Conservation (phyloP, 1,140 invertebrate species). For the Ceratosolen fusciceps region DNA sequence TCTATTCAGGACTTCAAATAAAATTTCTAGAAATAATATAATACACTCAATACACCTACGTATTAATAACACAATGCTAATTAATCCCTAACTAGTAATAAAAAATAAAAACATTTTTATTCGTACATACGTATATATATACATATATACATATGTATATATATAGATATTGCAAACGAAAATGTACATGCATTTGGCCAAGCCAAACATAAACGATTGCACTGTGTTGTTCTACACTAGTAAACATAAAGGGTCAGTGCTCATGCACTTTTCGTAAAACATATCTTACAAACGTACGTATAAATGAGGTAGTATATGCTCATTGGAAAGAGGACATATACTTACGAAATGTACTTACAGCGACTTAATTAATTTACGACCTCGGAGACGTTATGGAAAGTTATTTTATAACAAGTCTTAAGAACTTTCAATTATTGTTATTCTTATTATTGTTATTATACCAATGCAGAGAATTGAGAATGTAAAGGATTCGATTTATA, state of each 20-base stretch:
- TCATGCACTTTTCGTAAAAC: conserved; percentile 42
- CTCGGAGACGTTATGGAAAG: not conserved
- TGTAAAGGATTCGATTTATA: not conserved
- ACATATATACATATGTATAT: not conserved
- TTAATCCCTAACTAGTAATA: not conserved
- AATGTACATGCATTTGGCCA: conserved; percentile 49
- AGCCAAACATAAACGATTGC: conserved; percentile 42
- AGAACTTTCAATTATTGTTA: not conserved
- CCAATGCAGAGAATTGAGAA: not conserved
- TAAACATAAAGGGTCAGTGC: conserved; percentile 46
- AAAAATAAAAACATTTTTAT: conserved; percentile 13
- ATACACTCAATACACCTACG: conserved; percentile 25
- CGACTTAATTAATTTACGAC: not conserved
- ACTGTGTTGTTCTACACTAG: conserved; percentile 37
- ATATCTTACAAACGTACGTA: conserved; percentile 40
- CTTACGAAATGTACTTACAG: not conserved
- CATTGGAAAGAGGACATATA: conserved; percentile 13
- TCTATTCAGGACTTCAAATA: conserved; percentile 19
- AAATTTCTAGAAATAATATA: conserved; percentile 10
- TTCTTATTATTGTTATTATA: not conserved
- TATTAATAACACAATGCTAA: conserved; percentile 21
- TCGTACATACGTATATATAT: too few species aligned
- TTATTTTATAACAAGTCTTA: not conserved
- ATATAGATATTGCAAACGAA: conserved; percentile 19
- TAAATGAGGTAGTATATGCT: conserved; percentile 31